Evolutionary conservation across 1,140 invertebrate species (phyloP).

Genomic region (Tetragnatha versicolor): DNA sequence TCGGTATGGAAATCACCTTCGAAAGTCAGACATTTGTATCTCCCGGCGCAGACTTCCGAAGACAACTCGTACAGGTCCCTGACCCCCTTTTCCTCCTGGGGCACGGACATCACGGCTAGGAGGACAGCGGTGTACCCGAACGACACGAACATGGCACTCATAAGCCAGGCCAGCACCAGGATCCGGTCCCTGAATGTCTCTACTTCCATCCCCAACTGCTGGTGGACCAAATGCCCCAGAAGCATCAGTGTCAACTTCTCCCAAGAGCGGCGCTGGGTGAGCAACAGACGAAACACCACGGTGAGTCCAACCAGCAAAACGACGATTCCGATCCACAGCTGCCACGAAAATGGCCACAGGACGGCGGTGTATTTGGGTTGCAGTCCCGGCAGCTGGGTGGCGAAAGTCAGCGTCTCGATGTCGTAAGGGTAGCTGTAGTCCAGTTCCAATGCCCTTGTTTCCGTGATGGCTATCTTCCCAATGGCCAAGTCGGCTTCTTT

Average conservation of each 20-base stretch:
- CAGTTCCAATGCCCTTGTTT: not conserved
- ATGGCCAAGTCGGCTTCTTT: conserved; percentile 19
- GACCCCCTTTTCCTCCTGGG: not conserved
- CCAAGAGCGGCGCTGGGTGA: not conserved
- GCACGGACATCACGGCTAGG: conserved; percentile 2
- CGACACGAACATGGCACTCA: not conserved
- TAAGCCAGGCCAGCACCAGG: not conserved
- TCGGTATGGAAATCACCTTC: not conserved
- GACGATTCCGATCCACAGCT: not conserved
- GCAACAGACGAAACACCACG: not conserved
- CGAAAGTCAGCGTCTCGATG: conserved; percentile 9
- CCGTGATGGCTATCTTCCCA: not conserved
- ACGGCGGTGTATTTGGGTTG: not conserved
- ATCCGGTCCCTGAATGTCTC: not conserved
- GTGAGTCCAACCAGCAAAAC: not conserved
- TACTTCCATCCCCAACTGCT: not conserved
- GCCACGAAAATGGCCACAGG: conserved; percentile 6
- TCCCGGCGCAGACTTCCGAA: not conserved
- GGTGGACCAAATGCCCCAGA: not conserved
- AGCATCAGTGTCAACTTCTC: not conserved
- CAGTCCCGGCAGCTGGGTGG: not conserved
- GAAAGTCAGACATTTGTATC: not conserved
- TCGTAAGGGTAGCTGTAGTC: conserved; percentile 18
- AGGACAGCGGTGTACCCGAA: conserved; percentile 1
- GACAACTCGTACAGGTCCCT: not conserved